These are phyloP conservation scores for Falco naumanni DNA, from an alignment of 2,797 vertebrate species.

Conservation along the genomic window DNA sequence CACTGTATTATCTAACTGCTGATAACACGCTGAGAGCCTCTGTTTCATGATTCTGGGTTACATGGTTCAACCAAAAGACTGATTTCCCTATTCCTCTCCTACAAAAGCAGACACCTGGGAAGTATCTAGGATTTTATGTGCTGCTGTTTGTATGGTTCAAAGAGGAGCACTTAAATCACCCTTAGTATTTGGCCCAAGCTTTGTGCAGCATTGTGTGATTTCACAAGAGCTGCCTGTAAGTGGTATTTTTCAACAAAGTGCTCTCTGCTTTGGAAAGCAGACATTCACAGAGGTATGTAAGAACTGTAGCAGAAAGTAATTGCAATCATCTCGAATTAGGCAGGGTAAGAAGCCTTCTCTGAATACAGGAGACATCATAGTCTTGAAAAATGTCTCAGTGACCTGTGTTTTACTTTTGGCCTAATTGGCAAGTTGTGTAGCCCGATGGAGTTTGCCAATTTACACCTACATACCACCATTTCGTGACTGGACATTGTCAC, in stretches of 20 bases:
- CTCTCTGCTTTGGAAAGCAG: background rate
- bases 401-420: background rate
- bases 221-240: background rate
- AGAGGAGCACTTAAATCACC: background rate
- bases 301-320: background rate
- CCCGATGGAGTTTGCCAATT: background rate
- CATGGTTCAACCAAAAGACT: background rate
- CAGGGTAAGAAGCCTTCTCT: background rate
- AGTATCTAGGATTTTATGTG: background rate
- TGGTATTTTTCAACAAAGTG: background rate
- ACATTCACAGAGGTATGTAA: background rate
- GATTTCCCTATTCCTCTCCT: background rate
- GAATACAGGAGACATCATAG: rapidly evolving
- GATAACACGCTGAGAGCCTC: background rate
- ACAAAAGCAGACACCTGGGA: background rate
- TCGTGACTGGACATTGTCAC: background rate
- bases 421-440: background rate
- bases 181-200: background rate
- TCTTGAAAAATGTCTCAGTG: background rate
- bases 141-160: background rate
- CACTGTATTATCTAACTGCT: background rate
- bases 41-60: background rate
- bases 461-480: background rate
- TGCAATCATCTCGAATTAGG: background rate
- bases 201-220: background rate